Evolutionary conservation across 2,797 vertebrate species (phyloP).

Genomic region (Danio aesculapii): DNA sequence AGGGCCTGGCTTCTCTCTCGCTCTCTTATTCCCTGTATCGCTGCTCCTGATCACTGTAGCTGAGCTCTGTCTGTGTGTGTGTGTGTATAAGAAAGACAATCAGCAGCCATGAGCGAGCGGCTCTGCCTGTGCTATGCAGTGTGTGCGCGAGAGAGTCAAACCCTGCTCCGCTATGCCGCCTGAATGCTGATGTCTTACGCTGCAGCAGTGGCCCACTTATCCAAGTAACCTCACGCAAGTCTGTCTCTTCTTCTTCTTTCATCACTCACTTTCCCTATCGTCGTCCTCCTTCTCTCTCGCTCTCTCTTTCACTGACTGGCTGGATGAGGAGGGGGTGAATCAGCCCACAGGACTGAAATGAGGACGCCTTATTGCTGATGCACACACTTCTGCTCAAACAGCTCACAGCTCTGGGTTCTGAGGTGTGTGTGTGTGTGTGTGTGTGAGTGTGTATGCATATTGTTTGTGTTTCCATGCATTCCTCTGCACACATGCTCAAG

Average conservation of each 20-base stretch:
- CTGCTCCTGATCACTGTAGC: neutral
- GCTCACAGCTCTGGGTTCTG: constrained; percentile 39
- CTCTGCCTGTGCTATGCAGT: constrained; percentile 25
- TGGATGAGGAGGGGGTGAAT: constrained; percentile 38
- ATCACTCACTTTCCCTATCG: constrained; percentile 41
- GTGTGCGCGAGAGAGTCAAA: constrained; percentile 62
- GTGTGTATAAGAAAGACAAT: constrained; percentile 32
- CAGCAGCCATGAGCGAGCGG: constrained; percentile 17
- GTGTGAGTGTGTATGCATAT: constrained; percentile 26
- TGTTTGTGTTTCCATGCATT: constrained; percentile 31
- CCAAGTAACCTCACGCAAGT: constrained; percentile 74
- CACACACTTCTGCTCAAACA: constrained; percentile 59
- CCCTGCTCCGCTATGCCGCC: constrained; percentile 71
- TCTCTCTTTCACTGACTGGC: constrained; percentile 38
- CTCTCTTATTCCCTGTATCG: too few relatives aligned
- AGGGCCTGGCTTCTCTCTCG: constrained; percentile 22
- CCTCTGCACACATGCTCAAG: constrained; percentile 30
- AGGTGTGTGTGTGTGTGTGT: constrained; percentile 16
- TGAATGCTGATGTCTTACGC: constrained; percentile 86
- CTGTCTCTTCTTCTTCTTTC: constrained; percentile 60
- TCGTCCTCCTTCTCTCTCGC: neutral
- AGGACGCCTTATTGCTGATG: constrained; percentile 61
- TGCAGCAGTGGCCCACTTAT: constrained; percentile 84
- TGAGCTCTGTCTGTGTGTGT: neutral
- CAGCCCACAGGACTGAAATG: constrained; percentile 53